These are phyloP conservation scores for Pseudachorutes palmiensis DNA, from an alignment of 1,140 invertebrate species.

Conservation along the genomic window DNA sequence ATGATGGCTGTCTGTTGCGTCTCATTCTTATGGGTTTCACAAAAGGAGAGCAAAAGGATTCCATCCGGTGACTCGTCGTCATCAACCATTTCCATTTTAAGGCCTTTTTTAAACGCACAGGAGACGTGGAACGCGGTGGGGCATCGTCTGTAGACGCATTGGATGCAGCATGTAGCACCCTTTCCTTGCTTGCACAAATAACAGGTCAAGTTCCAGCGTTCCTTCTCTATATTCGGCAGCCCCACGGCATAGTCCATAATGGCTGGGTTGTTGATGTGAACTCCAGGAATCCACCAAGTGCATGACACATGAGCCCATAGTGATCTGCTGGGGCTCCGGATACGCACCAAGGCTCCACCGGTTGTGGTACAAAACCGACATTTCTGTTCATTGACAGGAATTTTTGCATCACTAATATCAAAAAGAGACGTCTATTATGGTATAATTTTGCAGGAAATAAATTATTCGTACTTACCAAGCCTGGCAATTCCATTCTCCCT, in stretches of 20 bases:
- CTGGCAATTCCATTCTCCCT: background rate
- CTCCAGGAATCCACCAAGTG: slow-evolving; percentile 10
- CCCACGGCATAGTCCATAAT: background rate
- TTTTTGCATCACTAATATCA: background rate
- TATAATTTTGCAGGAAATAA: background rate
- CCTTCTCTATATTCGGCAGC: background rate
- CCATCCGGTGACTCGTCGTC: background rate
- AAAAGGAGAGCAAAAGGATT: background rate
- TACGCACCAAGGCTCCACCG: background rate
- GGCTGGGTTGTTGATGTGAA: background rate
- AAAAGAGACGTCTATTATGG: background rate
- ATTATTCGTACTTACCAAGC: background rate
- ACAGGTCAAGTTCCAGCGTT: background rate
- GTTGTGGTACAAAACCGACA: slow-evolving; percentile 3
- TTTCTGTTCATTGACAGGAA: background rate
- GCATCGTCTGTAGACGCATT: background rate
- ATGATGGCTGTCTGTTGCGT: background rate
- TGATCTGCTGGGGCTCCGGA: background rate
- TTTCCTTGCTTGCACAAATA: background rate
- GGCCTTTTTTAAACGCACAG: background rate
- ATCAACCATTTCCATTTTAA: slow-evolving; percentile 4
- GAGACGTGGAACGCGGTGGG: slow-evolving; percentile 7
- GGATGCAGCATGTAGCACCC: background rate
- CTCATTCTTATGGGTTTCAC: slow-evolving; percentile 1
- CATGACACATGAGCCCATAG: slow-evolving; percentile 5